Evolutionary conservation across 2,888 invertebrate species (phyloP).

Genomic region (Sclerodermus sp.): DNA sequence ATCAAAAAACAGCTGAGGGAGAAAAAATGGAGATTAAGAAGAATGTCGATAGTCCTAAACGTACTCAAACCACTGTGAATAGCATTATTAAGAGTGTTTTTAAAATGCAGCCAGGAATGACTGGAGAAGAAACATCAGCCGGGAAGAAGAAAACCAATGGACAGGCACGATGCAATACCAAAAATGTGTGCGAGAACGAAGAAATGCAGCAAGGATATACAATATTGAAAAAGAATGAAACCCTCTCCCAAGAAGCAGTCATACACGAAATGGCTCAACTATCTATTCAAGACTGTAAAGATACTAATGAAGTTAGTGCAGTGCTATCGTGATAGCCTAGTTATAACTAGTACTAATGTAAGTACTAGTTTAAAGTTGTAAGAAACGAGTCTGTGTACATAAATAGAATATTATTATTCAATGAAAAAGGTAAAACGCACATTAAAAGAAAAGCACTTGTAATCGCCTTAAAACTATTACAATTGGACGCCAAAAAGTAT

Average conservation of each 20-base stretch:
- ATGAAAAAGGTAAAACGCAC: no score
- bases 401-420: conserved; percentile 30
- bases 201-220: conserved; percentile 39
- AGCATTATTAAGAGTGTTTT: conserved; percentile 45
- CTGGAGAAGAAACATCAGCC: conserved; percentile 19
- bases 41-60: conserved; percentile 27
- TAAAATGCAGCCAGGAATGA: conserved; percentile 33
- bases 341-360: conserved; percentile 20
- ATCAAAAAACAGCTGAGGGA: not conserved
- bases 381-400: conserved; percentile 26
- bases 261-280: conserved; percentile 42
- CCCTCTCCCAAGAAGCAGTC: conserved; percentile 34
- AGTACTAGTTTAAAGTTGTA: conserved; percentile 15
- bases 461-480: no score
- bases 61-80: conserved; percentile 41
- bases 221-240: conserved; percentile 44
- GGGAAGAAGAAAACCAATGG: conserved; percentile 26
- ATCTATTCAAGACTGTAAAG: conserved; percentile 49
- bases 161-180: conserved; percentile 18
- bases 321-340: conserved; percentile 50
- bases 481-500: not conserved
- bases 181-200: conserved; percentile 23
- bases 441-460: no score
- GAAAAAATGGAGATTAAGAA: not conserved
- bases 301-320: conserved; percentile 36